phyloP scores from a whole-genome alignment of 2,888 invertebrate species.

The Zele albiditarsus region DNA sequence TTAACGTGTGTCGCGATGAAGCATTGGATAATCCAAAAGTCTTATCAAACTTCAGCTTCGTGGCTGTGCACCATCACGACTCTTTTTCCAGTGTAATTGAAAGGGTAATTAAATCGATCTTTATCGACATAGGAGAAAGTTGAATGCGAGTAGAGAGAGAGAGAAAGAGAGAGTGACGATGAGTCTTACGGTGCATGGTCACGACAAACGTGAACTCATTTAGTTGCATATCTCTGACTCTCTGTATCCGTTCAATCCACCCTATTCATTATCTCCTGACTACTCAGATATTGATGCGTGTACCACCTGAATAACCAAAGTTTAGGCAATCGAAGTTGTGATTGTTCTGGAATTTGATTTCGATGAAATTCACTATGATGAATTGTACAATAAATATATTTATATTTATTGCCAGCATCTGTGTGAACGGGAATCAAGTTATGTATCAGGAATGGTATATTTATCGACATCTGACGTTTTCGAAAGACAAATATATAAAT shows the following conservation, averaged over 20 bases:
- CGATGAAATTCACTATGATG: too few species aligned
- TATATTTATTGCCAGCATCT: too few species aligned
- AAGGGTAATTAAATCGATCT: constrained; percentile 66
- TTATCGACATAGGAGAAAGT: constrained; percentile 56
- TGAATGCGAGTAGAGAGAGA: constrained; percentile 11
- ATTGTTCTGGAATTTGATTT: too few species aligned
- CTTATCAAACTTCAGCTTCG: constrained; percentile 51
- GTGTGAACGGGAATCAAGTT: too few species aligned
- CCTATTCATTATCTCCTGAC: too few species aligned
- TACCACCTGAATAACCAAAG: too few species aligned
- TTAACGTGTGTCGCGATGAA: constrained; percentile 37
- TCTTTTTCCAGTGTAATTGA: constrained; percentile 60
- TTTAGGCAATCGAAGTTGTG: too few species aligned
- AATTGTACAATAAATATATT: too few species aligned
- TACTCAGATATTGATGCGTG: too few species aligned
- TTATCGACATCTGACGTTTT: too few species aligned
- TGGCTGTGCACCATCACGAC: constrained; percentile 54
- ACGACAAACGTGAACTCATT: constrained; percentile 63
- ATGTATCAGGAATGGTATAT: too few species aligned
- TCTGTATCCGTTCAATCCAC: neutral
- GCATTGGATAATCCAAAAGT: constrained; percentile 30
- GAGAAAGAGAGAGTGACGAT: constrained; percentile 44
- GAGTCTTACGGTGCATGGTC: constrained; percentile 63
- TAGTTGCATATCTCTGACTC: constrained; percentile 43
- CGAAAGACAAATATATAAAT: too few species aligned